These are phyloP conservation scores for Hirtodrosophila histrioides DNA, from an alignment of 2,888 invertebrate genomes.

Conservation along the genomic window DNA sequence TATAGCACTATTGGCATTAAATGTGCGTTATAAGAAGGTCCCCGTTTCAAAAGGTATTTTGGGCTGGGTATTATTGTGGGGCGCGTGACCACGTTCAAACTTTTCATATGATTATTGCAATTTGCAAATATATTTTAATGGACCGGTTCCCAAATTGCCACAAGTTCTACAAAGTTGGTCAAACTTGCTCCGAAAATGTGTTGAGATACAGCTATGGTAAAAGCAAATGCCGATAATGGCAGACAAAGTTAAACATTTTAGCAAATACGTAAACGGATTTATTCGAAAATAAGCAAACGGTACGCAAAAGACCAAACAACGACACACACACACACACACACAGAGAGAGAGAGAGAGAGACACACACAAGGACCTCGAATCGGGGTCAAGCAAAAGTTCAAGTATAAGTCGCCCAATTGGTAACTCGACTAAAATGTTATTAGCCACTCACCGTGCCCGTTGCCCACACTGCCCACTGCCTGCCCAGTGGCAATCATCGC, in stretches of 20 bases:
- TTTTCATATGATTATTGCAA: slow-evolving; percentile 16
- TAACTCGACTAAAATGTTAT: slow-evolving; percentile 48
- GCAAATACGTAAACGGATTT: slow-evolving; percentile 45
- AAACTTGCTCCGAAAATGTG: slow-evolving; percentile 26
- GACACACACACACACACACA: too few species aligned
- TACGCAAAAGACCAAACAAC: slow-evolving; percentile 2
- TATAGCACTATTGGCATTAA: slow-evolving; percentile 4
- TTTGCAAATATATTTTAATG: slow-evolving; percentile 6
- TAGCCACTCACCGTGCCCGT: slow-evolving; percentile 34
- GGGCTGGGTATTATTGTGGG: not conserved
- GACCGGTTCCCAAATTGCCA: slow-evolving; percentile 8
- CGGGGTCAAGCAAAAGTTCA: slow-evolving; percentile 42
- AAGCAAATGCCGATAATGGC: slow-evolving; percentile 45
- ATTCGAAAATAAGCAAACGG: slow-evolving; percentile 26
- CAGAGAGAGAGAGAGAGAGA: too few species aligned
- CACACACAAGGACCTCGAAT: slow-evolving; percentile 5
- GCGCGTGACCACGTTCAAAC: not conserved
- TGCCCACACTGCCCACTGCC: slow-evolving; percentile 4
- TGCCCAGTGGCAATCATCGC: slow-evolving; percentile 33
- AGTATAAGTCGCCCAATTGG: slow-evolving; percentile 39
- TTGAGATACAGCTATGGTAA: slow-evolving; percentile 20
- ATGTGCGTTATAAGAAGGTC: slow-evolving; percentile 9
- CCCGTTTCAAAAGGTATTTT: too few species aligned
- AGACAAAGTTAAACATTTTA: slow-evolving; percentile 43
- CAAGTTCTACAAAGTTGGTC: slow-evolving; percentile 28